Evolutionary conservation across 2,113 vertebrate genomes (phyloP), one percentile per base, ranked within the genome.

Genomic region (Brachyistius frenatus): DNA sequence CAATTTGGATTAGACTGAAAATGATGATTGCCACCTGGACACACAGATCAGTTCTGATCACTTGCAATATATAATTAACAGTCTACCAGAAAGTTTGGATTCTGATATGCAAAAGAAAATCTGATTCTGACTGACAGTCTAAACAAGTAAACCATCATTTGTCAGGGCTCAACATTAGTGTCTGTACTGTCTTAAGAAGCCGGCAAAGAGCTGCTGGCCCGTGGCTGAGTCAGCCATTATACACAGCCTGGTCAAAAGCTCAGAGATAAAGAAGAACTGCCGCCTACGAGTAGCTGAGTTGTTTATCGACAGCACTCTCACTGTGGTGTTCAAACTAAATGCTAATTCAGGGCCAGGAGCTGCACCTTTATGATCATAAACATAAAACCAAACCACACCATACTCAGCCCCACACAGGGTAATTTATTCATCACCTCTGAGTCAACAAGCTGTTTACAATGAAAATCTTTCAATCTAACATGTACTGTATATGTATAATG

Each of bases 191-290:
- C 36, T 83, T 37, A 30, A 63, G 62, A 76, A 66, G n/a, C 41
- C 54, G 55, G 74, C 65, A 53, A 50, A 58, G 55, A 75, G 47
- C 68, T 33, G 55, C 58, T 76, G 60, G 44, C 62, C 68, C 64
- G 53, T 35, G 74, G 53, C 70, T 68, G 73, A 83, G 71, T 69
- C 47, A 58, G 67, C 61, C 67, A 66, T 71, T 50, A 72, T 74
- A 30, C 57, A 71, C 3, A 31, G 30, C 36, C 64, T 30, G 39
- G 23, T 72, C 73, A 87, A 46, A 79, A 44, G 64, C 60, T 71
- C 15, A 5, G 14, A 75, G 77, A 81, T 80, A 86, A 87, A 62
- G 54, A 37, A 53, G 44, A 66, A 67, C 23, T 55, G 39, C 50
- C 54, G 58, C 33, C 30, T 62, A 69, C 71, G 65, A 84, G 50